A percentile compares a stretch with the other conserved stretches of the same genome.
These are phyloP conservation scores for Phrynocephalus versicolor DNA, from an alignment of 2,113 vertebrate genomes.

Conservation along the genomic window DNA sequence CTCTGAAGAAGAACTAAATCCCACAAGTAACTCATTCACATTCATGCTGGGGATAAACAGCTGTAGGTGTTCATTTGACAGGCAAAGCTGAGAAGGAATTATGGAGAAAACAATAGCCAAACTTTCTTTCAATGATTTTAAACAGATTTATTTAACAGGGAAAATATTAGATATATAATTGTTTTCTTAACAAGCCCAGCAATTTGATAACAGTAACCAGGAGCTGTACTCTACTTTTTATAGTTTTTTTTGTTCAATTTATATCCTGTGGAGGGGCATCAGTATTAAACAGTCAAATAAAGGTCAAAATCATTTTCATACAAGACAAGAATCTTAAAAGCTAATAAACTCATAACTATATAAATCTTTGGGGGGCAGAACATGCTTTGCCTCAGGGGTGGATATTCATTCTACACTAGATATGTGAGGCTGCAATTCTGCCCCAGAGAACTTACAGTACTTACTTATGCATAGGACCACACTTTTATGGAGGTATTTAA, in stretches of 20 bases:
- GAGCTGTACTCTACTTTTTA: not conserved
- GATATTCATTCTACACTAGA: no score
- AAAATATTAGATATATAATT: not conserved
- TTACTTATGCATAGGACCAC: no score
- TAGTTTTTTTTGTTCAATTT: not conserved
- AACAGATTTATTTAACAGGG: slow-evolving; percentile 13
- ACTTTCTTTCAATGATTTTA: not conserved
- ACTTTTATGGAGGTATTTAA: no score
- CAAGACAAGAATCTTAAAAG: not conserved
- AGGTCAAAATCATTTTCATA: not conserved
- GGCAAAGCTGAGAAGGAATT: slow-evolving; percentile 19
- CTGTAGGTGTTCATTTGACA: not conserved
- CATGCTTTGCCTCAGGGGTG: not conserved
- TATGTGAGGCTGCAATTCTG: not conserved
- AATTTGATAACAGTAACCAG: not conserved
- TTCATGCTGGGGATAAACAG: slow-evolving; percentile 19
- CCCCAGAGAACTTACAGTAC: no score
- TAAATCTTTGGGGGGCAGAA: not conserved
- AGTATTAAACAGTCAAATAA: not conserved
- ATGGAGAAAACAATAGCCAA: not conserved
- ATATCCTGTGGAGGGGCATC: not conserved
- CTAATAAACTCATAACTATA: not conserved
- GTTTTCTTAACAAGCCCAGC: not conserved
- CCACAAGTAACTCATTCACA: not conserved
- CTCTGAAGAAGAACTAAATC: not conserved